Evolutionary conservation across 2,888 invertebrate genomes (phyloP).

Genomic region (Corythucha ciliata): DNA sequence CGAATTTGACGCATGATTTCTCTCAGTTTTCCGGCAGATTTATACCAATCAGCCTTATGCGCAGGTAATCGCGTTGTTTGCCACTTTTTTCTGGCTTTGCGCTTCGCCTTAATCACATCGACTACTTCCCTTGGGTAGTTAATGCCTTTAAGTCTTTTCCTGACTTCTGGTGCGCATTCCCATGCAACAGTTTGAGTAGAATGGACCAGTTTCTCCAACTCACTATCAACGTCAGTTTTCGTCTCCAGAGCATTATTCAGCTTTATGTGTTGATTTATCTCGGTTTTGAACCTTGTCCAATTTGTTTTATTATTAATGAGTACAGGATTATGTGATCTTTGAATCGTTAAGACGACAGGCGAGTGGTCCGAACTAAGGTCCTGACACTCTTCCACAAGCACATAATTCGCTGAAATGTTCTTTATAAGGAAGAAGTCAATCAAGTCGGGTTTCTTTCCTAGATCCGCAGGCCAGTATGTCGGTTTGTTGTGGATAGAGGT

Average conservation of each 20-base stretch:
- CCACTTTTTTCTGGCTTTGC: background rate
- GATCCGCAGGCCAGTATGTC: too few species aligned
- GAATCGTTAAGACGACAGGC: too few species aligned
- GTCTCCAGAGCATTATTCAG: background rate
- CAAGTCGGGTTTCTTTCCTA: too few species aligned
- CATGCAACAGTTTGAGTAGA: constrained; percentile 6
- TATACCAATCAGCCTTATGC: background rate
- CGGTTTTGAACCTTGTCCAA: background rate
- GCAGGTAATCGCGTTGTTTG: background rate
- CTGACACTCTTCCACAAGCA: too few species aligned
- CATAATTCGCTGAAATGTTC: too few species aligned
- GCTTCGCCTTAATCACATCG: background rate
- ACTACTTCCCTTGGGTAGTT: constrained; percentile 5
- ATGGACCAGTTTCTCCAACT: background rate
- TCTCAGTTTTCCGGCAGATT: background rate
- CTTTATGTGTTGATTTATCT: background rate
- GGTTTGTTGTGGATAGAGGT: too few species aligned
- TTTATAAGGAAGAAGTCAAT: too few species aligned
- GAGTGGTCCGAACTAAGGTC: too few species aligned
- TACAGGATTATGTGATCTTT: background rate
- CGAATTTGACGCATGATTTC: background rate
- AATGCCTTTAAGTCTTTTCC: background rate
- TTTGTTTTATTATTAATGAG: background rate
- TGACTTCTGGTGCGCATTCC: background rate
- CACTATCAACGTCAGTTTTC: background rate